Conservation (phyloP, 1,140 invertebrate species). For the Psix sp. region DNA sequence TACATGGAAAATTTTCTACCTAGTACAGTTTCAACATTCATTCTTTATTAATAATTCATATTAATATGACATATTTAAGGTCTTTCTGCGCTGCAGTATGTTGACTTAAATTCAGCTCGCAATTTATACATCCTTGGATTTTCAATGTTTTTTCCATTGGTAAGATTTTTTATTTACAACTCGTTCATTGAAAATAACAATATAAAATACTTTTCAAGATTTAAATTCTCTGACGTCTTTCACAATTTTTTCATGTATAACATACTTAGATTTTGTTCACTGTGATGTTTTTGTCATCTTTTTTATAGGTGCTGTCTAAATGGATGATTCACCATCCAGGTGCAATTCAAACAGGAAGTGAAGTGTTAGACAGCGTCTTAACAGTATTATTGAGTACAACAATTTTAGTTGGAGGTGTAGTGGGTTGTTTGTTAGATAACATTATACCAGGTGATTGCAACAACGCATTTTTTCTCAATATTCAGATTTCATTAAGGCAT, state of each 20-base stretch:
- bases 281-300: too few relatives aligned
- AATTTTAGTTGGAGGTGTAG: conserved; percentile 88
- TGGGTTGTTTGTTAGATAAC: conserved; percentile 90
- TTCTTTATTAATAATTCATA: too few relatives aligned
- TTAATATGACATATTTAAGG: conserved; percentile 70
- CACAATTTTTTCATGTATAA: too few relatives aligned
- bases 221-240: too few relatives aligned
- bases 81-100: conserved; percentile 88
- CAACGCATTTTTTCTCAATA: too few relatives aligned
- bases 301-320: conserved; percentile 36
- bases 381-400: conserved; percentile 89
- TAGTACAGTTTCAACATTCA: too few relatives aligned
- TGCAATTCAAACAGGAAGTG: conserved; percentile 36
- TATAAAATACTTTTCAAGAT: conserved; percentile 1
- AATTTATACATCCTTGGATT: conserved; percentile 94
- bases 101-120: conserved; percentile 87
- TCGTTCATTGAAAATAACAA: conserved; percentile 4
- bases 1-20: too few relatives aligned
- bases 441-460: conserved; percentile 85
- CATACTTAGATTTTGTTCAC: too few relatives aligned
- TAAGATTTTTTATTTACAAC: conserved; percentile 61
- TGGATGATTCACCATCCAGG: conserved; percentile 42
- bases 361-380: conserved; percentile 84
- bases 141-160: conserved; percentile 89
- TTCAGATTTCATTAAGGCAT: too few relatives aligned